Base-by-base conservation (phyloP, 1,140 invertebrate genomes). In the Sitodiplosis mosellana region DNA sequence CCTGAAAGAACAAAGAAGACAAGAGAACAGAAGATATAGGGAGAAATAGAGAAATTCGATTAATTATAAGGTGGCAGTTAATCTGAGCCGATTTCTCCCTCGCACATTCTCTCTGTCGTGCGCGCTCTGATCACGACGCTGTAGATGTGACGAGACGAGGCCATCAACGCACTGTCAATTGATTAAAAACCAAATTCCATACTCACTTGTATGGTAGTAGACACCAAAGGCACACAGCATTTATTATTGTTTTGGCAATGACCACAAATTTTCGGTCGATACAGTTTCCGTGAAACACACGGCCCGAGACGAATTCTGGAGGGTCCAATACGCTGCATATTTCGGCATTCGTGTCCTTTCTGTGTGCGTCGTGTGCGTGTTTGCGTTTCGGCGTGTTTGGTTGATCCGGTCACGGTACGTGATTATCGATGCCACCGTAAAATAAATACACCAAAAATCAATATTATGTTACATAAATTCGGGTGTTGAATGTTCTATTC, bases 281-380 rank as follows among this genome's bases (percentile, higher is more conserved):
- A 78, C 6, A 69, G 61, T 49, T 74, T 72, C 40, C 72, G 67
- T 55, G 77, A 80, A 2, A 71, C 57, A 58, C 78, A 81, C 34
- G 76, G 70, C 17, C 74, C 76, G 48, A 77, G 69, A 1, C 67
- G 65, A 10, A 81, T 64, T 36, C 69, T 65, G 0, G 75, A 64
- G 11, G 70, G 65, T 15, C 65, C 60, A 18, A 69, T 55, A n/a
- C 73, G 67, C 48, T 74, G 67, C 2, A 77, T 77, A 10, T 75
- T 75, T 45, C 76, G 75, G 59, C 78, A 81, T 56, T 75, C 70
- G 54, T 76, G 74, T 2, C 73, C 69, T 52, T 71, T 74, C 77
- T 80, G 65, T 6, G 62, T 65, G 10, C 27, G 10, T 27, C n/a
- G 27, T 27, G 27, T 27, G 10, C 10, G 27, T 27, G 10, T 27